phyloP scores from a whole-genome alignment of 2,113 vertebrate species.

The Oreamnos americanus region DNA sequence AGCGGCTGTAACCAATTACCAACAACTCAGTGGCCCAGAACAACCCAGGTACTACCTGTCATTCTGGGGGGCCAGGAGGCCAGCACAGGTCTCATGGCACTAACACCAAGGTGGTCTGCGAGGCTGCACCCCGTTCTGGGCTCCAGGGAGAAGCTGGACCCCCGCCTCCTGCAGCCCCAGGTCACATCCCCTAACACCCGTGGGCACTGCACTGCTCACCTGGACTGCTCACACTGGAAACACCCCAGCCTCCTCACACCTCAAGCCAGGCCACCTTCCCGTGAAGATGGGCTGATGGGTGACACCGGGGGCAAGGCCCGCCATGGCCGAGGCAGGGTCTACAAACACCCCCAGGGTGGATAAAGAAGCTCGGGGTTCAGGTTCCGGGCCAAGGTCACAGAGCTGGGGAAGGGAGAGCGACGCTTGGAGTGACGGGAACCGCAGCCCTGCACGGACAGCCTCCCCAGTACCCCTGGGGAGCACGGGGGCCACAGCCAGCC shows the following conservation, averaged over 20 bases:
- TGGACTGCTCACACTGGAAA: background rate
- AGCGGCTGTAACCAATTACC: background rate
- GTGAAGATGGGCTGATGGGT: background rate
- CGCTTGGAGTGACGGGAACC: background rate
- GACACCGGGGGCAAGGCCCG: rapidly evolving
- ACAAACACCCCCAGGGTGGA: rapidly evolving
- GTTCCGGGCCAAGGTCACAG: background rate
- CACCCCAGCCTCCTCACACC: background rate
- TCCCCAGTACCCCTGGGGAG: background rate
- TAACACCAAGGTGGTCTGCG: background rate
- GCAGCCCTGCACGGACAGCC: rapidly evolving
- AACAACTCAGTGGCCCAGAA: background rate
- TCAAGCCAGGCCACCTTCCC: background rate
- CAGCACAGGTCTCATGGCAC: background rate
- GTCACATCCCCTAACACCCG: background rate
- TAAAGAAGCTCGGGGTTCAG: background rate
- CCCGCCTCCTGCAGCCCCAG: rapidly evolving
- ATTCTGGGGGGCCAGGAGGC: background rate
- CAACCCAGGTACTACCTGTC: rapidly evolving
- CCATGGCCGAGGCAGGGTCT: too few species aligned
- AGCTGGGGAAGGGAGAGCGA: background rate
- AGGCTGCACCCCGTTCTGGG: background rate
- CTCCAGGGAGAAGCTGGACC: background rate
- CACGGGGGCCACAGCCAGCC: background rate
- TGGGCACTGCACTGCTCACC: background rate